Percentiles rank a stretch among this genome's conserved stretches.
These are phyloP conservation scores for Caenorhabditis zanzibari DNA, from an alignment of 2,888 invertebrate genomes.

Conservation along the genomic window DNA sequence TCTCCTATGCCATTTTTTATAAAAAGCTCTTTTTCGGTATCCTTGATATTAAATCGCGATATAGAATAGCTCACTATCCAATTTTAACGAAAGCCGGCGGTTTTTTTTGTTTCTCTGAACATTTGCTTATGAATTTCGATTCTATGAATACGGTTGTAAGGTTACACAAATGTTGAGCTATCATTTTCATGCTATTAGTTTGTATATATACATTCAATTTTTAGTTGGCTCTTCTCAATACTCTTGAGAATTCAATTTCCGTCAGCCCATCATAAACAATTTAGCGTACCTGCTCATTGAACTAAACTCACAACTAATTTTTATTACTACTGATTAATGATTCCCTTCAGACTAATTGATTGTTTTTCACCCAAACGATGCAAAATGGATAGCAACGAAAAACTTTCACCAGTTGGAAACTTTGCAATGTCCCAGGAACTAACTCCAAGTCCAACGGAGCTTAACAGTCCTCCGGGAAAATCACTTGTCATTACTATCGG, in stretches of 20 bases:
- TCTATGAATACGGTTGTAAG: too few species aligned
- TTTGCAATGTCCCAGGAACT: too few species aligned
- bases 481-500: slow-evolving; percentile 10
- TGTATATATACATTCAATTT: background rate
- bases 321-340: background rate
- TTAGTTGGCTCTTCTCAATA: background rate
- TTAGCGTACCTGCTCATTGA: slow-evolving; percentile 5
- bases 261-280: background rate
- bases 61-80: too few species aligned
- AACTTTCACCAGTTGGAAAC: background rate
- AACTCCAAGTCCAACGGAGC: background rate
- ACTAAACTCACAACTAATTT: background rate
- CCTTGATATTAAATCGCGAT: too few species aligned
- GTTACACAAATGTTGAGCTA: too few species aligned
- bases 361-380: background rate
- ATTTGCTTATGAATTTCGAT: too few species aligned
- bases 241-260: slow-evolving; percentile 13
- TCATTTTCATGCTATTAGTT: too few species aligned
- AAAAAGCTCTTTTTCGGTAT: too few species aligned
- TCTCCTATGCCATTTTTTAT: too few species aligned
- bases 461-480: background rate
- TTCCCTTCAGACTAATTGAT: background rate
- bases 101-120: too few species aligned
- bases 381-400: background rate
- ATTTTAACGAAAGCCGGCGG: too few species aligned